Conservation (phyloP, 23 tunicate genomes). For the Clavelina lepadiformis region DNA sequence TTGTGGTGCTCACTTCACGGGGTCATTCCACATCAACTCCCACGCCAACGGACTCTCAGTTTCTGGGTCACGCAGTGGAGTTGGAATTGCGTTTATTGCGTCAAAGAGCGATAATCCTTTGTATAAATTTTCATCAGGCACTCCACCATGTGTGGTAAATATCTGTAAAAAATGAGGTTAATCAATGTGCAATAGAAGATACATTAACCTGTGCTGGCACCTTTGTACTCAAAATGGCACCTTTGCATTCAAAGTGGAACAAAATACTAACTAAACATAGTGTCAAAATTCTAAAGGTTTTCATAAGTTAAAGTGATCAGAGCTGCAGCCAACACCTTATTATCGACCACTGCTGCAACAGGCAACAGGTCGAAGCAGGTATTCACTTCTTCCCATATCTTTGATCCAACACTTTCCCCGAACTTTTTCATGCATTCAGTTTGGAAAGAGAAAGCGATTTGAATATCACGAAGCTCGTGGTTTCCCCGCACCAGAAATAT, state of each 20-base stretch:
- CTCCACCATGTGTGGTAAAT: conserved; percentile 89
- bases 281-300: neutral
- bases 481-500: conserved; percentile 89
- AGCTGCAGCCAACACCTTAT: conserved; percentile 32
- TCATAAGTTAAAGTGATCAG: neutral
- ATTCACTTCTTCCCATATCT: conserved; percentile 81
- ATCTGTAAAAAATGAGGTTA: conserved; percentile 29
- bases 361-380: conserved; percentile 79
- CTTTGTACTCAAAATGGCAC: too few species aligned
- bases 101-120: conserved; percentile 17
- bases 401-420: conserved; percentile 48
- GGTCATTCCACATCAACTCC: conserved; percentile 98
- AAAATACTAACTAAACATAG: too few species aligned
- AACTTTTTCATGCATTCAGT: conserved; percentile 73
- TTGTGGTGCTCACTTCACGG: conserved; percentile 37
- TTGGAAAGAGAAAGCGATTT: conserved; percentile 80
- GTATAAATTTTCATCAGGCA: conserved; percentile 48
- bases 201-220: too few species aligned
- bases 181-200: too few species aligned
- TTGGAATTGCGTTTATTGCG: conserved; percentile 67
- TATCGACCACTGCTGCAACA: conserved; percentile 86
- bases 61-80: conserved; percentile 70
- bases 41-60: conserved; percentile 77
- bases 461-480: conserved; percentile 87
- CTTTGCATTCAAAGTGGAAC: too few species aligned